Percentiles rank a stretch among this genome's conserved stretches.
phyloP scores from a whole-genome alignment of 2,888 invertebrate species.

The Agrotis ipsilon region DNA sequence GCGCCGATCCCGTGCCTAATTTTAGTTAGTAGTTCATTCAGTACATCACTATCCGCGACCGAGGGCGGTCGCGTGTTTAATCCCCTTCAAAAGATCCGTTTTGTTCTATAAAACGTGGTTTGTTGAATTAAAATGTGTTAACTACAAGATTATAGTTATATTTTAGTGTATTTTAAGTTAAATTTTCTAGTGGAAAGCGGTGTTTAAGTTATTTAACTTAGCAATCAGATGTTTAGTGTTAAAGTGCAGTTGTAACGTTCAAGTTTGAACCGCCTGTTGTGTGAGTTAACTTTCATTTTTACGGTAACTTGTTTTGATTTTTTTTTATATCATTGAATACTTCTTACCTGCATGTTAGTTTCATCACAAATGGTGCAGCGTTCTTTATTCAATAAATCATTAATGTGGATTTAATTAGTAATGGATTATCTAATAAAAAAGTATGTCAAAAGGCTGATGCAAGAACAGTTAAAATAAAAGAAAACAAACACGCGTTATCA shows the following conservation, averaged over 20 bases:
- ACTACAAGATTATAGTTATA: conserved; percentile 8
- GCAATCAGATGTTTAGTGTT: conserved; percentile 28
- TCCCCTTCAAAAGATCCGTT: neutral
- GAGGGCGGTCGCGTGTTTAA: conserved; percentile 32
- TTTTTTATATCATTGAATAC: neutral
- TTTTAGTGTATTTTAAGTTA: neutral
- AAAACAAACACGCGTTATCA: neutral
- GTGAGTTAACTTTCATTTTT: conserved; percentile 48
- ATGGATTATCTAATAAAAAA: neutral
- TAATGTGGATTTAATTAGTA: neutral
- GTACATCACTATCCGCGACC: conserved; percentile 51
- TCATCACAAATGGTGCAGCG: neutral
- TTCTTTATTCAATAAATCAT: neutral
- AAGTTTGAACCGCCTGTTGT: conserved; percentile 25
- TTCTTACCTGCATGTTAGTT: neutral
- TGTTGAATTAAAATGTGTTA: conserved; percentile 49
- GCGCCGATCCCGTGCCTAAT: conserved; percentile 55
- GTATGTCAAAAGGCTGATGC: conserved; percentile 12
- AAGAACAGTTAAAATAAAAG: neutral
- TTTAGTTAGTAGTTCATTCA: conserved; percentile 63
- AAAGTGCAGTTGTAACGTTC: conserved; percentile 38
- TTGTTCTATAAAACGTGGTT: conserved; percentile 22
- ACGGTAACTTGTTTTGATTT: conserved; percentile 1
- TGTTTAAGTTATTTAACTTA: conserved; percentile 11
- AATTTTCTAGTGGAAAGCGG: conserved; percentile 5